Conservation (phyloP, 2,888 invertebrate species). For the Sipha maydis region DNA sequence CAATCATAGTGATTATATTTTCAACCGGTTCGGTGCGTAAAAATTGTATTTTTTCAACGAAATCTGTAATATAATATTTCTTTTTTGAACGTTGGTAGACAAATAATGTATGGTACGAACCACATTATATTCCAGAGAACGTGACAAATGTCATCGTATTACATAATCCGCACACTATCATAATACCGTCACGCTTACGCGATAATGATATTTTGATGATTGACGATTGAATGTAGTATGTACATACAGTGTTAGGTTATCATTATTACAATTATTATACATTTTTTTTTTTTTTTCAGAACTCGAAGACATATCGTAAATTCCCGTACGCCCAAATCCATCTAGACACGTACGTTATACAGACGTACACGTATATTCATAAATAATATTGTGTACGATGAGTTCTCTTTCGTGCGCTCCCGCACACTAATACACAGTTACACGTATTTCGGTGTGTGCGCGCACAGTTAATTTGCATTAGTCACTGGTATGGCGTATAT, state of each 20-base stretch:
- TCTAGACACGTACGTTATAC: neutral
- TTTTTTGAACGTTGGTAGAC: too few relatives aligned
- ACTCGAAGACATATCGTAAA: constrained; percentile 17
- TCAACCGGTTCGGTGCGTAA: too few relatives aligned
- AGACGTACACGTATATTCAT: too few relatives aligned
- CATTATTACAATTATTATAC: neutral
- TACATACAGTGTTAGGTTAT: neutral
- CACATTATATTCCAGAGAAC: neutral
- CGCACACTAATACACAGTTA: too few relatives aligned
- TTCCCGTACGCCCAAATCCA: neutral
- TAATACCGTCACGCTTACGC: neutral
- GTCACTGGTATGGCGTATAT: neutral
- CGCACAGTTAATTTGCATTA: constrained; percentile 40
- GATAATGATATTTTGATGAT: constrained; percentile 27
- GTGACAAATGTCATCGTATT: neutral
- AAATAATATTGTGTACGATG: too few relatives aligned
- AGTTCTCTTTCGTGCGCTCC: too few relatives aligned
- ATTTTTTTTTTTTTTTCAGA: neutral
- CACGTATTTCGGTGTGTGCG: neutral
- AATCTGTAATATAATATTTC: too few relatives aligned
- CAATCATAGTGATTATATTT: too few relatives aligned
- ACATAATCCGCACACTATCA: neutral
- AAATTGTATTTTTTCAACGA: too few relatives aligned
- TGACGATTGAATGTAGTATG: neutral
- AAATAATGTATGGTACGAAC: too few relatives aligned